These are phyloP conservation scores for Acanthurus lineatus DNA, from an alignment of 2,797 vertebrate species.

Conservation along the genomic window DNA sequence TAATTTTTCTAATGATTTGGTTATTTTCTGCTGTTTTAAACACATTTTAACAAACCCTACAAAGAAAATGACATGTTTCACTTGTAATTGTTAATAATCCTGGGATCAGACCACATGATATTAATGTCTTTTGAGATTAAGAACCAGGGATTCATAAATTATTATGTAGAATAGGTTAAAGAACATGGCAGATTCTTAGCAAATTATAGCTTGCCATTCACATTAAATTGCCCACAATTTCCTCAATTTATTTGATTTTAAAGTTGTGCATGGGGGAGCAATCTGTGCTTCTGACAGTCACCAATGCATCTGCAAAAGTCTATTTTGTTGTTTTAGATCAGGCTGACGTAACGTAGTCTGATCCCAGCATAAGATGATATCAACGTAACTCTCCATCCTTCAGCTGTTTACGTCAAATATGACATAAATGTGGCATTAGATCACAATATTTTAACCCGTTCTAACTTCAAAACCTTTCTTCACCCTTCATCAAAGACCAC, in stretches of 20 bases:
- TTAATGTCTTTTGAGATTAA: neutral
- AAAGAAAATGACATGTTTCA: neutral
- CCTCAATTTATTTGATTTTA: neutral
- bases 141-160: neutral
- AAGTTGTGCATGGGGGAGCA: neutral
- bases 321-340: neutral
- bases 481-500: neutral
- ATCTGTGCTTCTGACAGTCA: neutral
- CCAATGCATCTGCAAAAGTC: neutral
- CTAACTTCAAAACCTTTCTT: slow-evolving; percentile 24
- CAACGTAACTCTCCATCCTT: neutral
- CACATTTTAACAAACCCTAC: too few relatives aligned
- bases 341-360: neutral
- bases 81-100: neutral
- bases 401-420: slow-evolving; percentile 11
- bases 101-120: neutral
- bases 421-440: neutral
- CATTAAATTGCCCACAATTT: neutral
- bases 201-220: too few relatives aligned
- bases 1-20: too few relatives aligned
- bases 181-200: too few relatives aligned
- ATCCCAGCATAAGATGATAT: neutral
- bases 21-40: too few relatives aligned
- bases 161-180: too few relatives aligned
- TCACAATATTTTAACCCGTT: neutral